Evolutionary conservation across 92 coral and sea anemone species (phyloP), one percentile per base, ranked within the genome.

Genomic region (Actinostola sp.): DNA sequence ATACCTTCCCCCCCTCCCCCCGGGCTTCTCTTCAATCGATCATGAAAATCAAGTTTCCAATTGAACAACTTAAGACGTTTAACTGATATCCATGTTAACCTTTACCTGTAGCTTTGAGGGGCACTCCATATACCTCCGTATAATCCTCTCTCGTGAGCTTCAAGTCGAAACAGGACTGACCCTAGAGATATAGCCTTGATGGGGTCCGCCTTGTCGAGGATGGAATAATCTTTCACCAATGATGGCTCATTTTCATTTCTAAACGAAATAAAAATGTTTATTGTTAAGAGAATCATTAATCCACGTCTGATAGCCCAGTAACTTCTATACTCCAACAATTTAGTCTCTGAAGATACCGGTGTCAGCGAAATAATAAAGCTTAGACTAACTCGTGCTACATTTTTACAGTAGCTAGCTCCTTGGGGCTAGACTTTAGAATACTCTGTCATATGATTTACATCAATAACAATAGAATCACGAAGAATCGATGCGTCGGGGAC

Each of bases 61-160:
- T 6, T 20, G 32, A 20, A 20, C 10, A 14, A 24, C 14, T 7
- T 39, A 39, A 39, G 14, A 39, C 7, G 14, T 14, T 39, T 39
- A 39, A 14, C 45, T 39, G 14, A 39, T 39, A 39, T 39, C 14
- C 45, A 39, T 39, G 7, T 7, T 7, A 39, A 20, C n/a, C 7
- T 39, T 42, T 58, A 93, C 98, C 98, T 93, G 90, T 91, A 88
- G 35, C 74, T 80, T 28, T 91, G 94, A 1, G 98, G 98, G 8
- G 97, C 98, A 44, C 81, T 81, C 92, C 92, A 93, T 63, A 93
- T 91, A 33, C 94, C 98, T 13, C 98, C 98, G 63, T 76, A 84
- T 26, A 76, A 79, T 12, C 87, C 89, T 33, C 97, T 79, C 57
- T 93, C 98, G 2, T 92, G 75, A 24, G 97, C 96, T 36, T 93